Percentiles rank a stretch among this genome's conserved stretches.
Evolutionary conservation across 1,140 invertebrate genomes (phyloP).

Genomic region (Conus betulinus): DNA sequence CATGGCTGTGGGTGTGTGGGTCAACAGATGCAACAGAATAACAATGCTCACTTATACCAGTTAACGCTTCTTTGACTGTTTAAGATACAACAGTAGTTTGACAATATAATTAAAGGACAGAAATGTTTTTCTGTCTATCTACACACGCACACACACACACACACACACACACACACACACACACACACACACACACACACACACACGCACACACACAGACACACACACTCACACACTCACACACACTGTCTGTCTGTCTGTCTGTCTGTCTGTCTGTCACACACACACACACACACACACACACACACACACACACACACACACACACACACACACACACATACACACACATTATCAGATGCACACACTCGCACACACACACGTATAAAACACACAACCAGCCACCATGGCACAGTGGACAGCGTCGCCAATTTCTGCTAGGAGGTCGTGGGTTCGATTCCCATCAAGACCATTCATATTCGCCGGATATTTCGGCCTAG

Average conservation of each 20-base stretch:
- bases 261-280: neutral
- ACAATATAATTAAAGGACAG: too few relatives aligned
- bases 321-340: neutral
- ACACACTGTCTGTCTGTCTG: neutral
- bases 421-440: too few relatives aligned
- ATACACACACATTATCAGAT: neutral
- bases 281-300: neutral
- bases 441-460: too few relatives aligned
- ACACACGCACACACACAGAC: neutral
- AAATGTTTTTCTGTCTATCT: too few relatives aligned
- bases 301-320: slow-evolving; percentile 4
- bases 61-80: too few relatives aligned
- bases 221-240: neutral
- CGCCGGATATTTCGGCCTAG: too few relatives aligned
- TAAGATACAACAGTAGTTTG: too few relatives aligned
- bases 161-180: neutral
- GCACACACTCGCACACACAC: neutral
- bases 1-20: too few relatives aligned
- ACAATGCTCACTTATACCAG: too few relatives aligned
- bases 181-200: neutral
- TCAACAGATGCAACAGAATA: too few relatives aligned
- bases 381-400: neutral
- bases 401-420: too few relatives aligned
- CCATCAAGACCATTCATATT: too few relatives aligned
- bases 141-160: neutral